phyloP scores from a whole-genome alignment of 37 sponge, comb jelly and placozoan species.

The Halichondria panicea region DNA sequence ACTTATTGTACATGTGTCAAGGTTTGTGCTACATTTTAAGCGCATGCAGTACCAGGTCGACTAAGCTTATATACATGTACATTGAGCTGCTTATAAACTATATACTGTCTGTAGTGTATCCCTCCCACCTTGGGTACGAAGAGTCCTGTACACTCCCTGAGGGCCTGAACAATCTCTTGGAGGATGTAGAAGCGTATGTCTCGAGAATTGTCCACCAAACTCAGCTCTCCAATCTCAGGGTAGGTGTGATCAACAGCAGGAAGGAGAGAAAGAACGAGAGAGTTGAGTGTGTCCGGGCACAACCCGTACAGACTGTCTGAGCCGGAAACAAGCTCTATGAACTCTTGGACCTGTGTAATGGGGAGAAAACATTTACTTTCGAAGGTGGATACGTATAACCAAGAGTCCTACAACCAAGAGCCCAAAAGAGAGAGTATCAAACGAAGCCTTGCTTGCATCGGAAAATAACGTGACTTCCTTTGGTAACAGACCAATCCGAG shows the following conservation, averaged over 20 bases:
- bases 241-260: slow-evolving; percentile 49
- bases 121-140: slow-evolving; percentile 39
- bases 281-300: slow-evolving; percentile 70
- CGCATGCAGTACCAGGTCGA: too few species aligned
- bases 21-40: too few species aligned
- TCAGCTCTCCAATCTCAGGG: slow-evolving; percentile 8
- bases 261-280: slow-evolving; percentile 71
- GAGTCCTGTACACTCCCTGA: slow-evolving; percentile 48
- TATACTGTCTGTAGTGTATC: too few species aligned
- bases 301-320: slow-evolving; percentile 64
- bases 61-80: too few species aligned
- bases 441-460: too few species aligned
- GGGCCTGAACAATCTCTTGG: slow-evolving; percentile 29
- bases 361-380: not conserved
- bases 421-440: not conserved
- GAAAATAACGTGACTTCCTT: too few species aligned
- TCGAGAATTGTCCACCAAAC: not conserved
- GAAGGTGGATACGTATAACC: not conserved
- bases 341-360: slow-evolving; percentile 31
- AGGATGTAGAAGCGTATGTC: slow-evolving; percentile 22
- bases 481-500: too few species aligned
- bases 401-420: not conserved
- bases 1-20: too few species aligned
- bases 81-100: too few species aligned
- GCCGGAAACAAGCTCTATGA: slow-evolving; percentile 36